These are phyloP conservation scores for Rhingia rostrata DNA, from an alignment of 2,888 invertebrate species.

Conservation along the genomic window DNA sequence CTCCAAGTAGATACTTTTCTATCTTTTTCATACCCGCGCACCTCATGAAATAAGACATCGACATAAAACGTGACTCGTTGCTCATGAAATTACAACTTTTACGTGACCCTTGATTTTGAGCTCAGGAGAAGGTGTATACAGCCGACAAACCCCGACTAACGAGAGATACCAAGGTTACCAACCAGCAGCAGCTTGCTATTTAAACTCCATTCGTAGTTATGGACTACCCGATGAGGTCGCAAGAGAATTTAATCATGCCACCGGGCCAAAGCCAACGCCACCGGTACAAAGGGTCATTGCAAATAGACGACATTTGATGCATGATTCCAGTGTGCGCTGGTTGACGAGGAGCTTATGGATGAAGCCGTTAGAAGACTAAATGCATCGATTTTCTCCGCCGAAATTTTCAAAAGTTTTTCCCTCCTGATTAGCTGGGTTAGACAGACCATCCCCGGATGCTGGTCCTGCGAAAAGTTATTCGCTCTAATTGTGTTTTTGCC, in stretches of 20 bases:
- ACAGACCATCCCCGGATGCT: neutral
- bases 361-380: slow-evolving; percentile 44
- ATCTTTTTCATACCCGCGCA: slow-evolving; percentile 22
- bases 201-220: slow-evolving; percentile 9
- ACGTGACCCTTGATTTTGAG: slow-evolving; percentile 52
- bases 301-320: slow-evolving; percentile 43
- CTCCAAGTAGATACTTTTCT: slow-evolving; percentile 13
- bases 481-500: slow-evolving; percentile 43
- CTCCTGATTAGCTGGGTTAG: slow-evolving; percentile 25
- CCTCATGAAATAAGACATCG: slow-evolving; percentile 62
- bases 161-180: slow-evolving; percentile 1
- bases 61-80: slow-evolving; percentile 59
- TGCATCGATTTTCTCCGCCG: slow-evolving; percentile 21
- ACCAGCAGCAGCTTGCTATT: neutral
- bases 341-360: slow-evolving; percentile 36
- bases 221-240: slow-evolving; percentile 12
- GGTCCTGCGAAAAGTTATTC: slow-evolving; percentile 9
- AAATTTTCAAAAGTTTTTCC: slow-evolving; percentile 18
- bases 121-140: neutral
- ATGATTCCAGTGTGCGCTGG: slow-evolving; percentile 19
- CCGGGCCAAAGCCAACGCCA: neutral
- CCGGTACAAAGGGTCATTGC: slow-evolving; percentile 15
- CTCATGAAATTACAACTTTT: slow-evolving; percentile 45
- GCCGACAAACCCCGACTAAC: slow-evolving; percentile 18
- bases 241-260: slow-evolving; percentile 44